phyloP scores from a whole-genome alignment of 2,888 invertebrate genomes.

The Agrotis ipsilon region DNA sequence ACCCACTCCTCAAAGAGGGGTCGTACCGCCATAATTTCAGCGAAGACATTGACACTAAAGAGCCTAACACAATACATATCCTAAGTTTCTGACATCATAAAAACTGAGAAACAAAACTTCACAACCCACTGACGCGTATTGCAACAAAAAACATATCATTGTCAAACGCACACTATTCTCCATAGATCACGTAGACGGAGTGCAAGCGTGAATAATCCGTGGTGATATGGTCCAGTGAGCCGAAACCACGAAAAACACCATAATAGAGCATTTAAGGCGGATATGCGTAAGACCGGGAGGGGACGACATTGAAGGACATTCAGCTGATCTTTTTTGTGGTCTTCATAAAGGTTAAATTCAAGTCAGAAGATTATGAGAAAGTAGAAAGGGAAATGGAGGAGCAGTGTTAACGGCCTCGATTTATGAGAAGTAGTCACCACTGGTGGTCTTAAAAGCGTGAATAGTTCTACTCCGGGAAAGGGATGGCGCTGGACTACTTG shows the following conservation, averaged over 20 bases:
- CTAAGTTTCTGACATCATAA: not conserved
- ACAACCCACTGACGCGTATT: slow-evolving; percentile 40
- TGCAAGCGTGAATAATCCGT: slow-evolving; percentile 48
- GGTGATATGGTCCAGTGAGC: slow-evolving; percentile 44
- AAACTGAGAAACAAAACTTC: not conserved
- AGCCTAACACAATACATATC: not conserved
- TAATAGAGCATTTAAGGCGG: slow-evolving; percentile 4
- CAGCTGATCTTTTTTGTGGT: not conserved
- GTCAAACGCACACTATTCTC: slow-evolving; percentile 31
- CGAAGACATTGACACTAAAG: not conserved
- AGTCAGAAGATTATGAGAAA: not conserved
- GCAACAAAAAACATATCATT: slow-evolving; percentile 43
- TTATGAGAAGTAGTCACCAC: no score
- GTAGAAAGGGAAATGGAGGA: no score
- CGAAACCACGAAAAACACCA: slow-evolving; percentile 12
- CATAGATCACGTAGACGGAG: slow-evolving; percentile 31
- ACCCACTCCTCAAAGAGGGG: no score
- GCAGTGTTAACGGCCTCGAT: no score
- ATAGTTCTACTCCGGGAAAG: no score
- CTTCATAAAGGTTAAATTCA: not conserved
- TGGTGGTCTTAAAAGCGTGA: no score
- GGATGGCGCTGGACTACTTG: no score
- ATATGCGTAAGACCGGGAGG: slow-evolving; percentile 6
- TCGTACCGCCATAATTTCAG: no score
- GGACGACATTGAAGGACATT: not conserved